Evolutionary conservation across 2,888 invertebrate species (phyloP).

Genomic region (Eristalinus aeneus): DNA sequence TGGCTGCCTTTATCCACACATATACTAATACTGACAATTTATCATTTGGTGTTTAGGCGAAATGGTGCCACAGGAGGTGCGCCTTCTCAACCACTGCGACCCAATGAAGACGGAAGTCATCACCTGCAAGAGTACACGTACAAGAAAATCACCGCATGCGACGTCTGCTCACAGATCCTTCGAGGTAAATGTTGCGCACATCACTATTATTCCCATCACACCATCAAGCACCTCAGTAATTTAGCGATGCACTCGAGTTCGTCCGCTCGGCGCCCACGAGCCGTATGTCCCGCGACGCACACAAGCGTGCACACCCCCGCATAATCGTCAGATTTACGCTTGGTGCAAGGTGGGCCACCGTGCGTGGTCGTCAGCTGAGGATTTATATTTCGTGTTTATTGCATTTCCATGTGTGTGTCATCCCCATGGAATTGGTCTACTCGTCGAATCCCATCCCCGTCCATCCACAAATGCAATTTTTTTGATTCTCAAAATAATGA

Average conservation of each 20-base stretch:
- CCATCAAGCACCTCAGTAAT: background rate
- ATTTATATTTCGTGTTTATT: constrained; percentile 48
- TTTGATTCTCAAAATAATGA: constrained; percentile 46
- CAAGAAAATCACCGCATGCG: constrained; percentile 97
- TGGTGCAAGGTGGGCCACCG: constrained; percentile 36
- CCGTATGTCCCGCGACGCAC: background rate
- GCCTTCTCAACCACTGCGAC: constrained; percentile 79
- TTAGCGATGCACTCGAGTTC: constrained; percentile 4
- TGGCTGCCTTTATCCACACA: constrained; percentile 20
- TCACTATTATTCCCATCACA: background rate
- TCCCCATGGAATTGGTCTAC: constrained; percentile 18
- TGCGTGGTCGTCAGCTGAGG: constrained; percentile 11
- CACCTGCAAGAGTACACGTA: constrained; percentile 97
- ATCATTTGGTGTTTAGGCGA: constrained; percentile 81
- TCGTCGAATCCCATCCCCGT: background rate
- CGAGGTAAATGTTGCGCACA: constrained; percentile 84
- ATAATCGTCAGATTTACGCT: constrained; percentile 55
- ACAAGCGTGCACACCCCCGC: constrained; percentile 27
- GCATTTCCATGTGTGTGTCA: constrained; percentile 20
- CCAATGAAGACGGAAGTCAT: constrained; percentile 83
- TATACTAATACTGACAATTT: constrained; percentile 53
- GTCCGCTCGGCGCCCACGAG: background rate
- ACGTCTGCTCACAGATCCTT: constrained; percentile 95
- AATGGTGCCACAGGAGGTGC: constrained; percentile 85
- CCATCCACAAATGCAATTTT: background rate